Evolutionary conservation across 1,140 invertebrate species (phyloP).

Genomic region (Cydia fagiglandana): DNA sequence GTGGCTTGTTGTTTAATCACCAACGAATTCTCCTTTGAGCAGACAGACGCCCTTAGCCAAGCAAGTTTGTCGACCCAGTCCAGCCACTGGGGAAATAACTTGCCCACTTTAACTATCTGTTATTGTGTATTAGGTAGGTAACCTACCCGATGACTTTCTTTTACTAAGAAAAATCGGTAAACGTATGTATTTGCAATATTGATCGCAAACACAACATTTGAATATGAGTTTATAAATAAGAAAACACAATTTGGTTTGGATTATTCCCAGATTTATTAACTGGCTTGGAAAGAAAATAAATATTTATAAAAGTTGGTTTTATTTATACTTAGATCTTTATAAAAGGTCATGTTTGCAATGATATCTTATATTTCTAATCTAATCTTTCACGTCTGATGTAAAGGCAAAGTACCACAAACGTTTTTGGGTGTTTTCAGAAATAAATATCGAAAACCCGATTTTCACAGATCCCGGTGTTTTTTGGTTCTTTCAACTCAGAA

Average conservation of each 20-base stretch:
- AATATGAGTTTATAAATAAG: neutral
- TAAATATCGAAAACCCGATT: too few species aligned
- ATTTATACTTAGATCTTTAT: too few species aligned
- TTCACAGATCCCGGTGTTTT: too few species aligned
- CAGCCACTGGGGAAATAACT: constrained; percentile 47
- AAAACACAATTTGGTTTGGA: too few species aligned
- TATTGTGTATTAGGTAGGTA: constrained; percentile 9
- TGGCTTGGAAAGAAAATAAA: too few species aligned
- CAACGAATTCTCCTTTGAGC: constrained; percentile 42
- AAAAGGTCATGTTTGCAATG: neutral
- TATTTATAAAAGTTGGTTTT: too few species aligned
- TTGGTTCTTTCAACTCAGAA: too few species aligned
- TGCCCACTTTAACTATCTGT: constrained; percentile 35
- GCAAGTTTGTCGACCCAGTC: constrained; percentile 36
- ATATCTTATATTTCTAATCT: neutral
- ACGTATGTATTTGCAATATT: neutral
- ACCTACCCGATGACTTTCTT: neutral
- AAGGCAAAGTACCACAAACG: neutral
- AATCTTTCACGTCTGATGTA: neutral
- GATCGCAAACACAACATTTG: neutral
- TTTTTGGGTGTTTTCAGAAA: too few species aligned
- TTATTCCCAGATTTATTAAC: too few species aligned
- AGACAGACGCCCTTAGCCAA: constrained; percentile 37
- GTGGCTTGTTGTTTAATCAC: constrained; percentile 44
- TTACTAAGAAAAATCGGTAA: neutral